Percentiles rank a stretch among this genome's conserved stretches.
phyloP scores from a whole-genome alignment of 2,888 invertebrate genomes.

The Chaitophorus viminalis region DNA sequence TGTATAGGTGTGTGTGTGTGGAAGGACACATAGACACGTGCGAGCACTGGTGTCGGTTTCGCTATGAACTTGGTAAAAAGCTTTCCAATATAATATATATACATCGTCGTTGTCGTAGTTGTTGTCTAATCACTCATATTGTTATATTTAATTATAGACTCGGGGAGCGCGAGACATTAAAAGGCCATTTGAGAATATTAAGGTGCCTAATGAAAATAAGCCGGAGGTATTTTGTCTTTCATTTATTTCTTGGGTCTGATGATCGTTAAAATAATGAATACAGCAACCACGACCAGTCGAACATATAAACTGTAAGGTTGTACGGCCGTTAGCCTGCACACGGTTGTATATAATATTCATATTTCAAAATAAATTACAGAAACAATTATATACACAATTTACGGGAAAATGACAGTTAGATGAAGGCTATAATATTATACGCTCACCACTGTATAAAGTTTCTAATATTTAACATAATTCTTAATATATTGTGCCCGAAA shows the following conservation, averaged over 20 bases:
- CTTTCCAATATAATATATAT: slow-evolving; percentile 5
- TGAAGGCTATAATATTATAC: neutral
- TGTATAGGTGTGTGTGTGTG: neutral
- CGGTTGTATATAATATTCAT: neutral
- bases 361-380: neutral
- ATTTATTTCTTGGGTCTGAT: slow-evolving; percentile 15
- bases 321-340: no score
- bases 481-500: neutral
- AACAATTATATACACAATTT: neutral
- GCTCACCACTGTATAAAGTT: neutral
- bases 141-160: slow-evolving; percentile 24
- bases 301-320: neutral
- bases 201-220: slow-evolving; percentile 42
- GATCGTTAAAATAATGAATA: slow-evolving; percentile 42
- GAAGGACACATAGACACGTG: neutral
- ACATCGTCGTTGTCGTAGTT: neutral
- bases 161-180: slow-evolving; percentile 26
- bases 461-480: neutral
- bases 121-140: neutral
- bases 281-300: neutral
- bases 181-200: slow-evolving; percentile 45
- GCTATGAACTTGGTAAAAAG: slow-evolving; percentile 22
- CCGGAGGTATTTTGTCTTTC: slow-evolving; percentile 39
- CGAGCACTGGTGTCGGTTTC: neutral
- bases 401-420: neutral